Conservation (phyloP, 2,113 vertebrate species). For the Lagopus muta region DNA sequence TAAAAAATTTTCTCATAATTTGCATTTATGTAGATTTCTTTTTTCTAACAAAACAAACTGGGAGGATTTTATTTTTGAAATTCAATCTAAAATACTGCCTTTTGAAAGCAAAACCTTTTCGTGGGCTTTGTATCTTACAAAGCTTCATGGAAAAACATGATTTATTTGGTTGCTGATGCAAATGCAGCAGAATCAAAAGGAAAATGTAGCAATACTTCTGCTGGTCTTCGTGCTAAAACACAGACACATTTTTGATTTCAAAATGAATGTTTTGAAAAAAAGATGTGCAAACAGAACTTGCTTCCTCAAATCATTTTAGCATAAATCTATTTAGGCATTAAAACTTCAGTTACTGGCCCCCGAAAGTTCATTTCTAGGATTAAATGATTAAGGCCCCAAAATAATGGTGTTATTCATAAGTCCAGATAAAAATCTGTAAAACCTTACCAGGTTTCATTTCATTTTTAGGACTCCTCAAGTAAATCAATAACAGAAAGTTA, state of each 20-base stretch:
- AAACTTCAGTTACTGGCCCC: neutral
- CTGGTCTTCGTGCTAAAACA: neutral
- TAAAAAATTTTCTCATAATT: neutral
- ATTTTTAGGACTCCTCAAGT: constrained; percentile 41
- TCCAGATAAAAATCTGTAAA: neutral
- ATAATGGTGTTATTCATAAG: neutral
- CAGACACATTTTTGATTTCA: neutral
- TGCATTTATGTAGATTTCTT: too few species aligned
- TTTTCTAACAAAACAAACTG: too few species aligned
- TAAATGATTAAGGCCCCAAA: constrained; percentile 37
- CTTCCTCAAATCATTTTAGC: neutral
- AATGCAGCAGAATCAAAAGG: neutral
- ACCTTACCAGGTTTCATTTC: constrained; percentile 23
- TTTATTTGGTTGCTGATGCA: neutral
- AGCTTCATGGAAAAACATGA: neutral
- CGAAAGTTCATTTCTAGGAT: constrained; percentile 4
- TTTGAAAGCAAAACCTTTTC: neutral
- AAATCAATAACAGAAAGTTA: neutral
- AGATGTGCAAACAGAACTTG: neutral
- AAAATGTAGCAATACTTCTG: neutral
- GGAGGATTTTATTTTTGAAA: too few species aligned
- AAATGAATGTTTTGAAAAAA: neutral
- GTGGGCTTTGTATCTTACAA: neutral
- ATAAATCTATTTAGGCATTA: neutral
- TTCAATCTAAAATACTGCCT: neutral